These are phyloP conservation scores for Apogon talboti DNA, from an alignment of 2,797 vertebrate species.

Conservation along the genomic window DNA sequence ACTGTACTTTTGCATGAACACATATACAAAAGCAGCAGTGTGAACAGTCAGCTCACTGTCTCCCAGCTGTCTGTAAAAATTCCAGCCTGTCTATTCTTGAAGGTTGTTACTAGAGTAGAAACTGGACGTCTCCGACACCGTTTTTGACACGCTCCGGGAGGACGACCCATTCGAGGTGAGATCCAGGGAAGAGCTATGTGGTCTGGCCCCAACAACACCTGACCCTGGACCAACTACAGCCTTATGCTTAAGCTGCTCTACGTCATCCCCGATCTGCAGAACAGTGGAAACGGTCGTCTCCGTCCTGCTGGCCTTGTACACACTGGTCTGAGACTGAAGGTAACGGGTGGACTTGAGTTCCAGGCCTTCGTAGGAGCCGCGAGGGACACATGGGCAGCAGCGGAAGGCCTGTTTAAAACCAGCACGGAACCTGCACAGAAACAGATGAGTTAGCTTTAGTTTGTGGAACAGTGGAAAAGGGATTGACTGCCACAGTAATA, in stretches of 20 bases:
- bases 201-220: neutral
- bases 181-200: constrained; percentile 85
- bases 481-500: neutral
- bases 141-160: constrained; percentile 91
- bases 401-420: constrained; percentile 93
- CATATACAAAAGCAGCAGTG: constrained; percentile 19
- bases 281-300: constrained; percentile 90
- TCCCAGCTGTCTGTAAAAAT: constrained; percentile 7
- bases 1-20: constrained; percentile 23
- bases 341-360: constrained; percentile 93
- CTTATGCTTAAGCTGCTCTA: constrained; percentile 82
- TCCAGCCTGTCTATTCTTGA: constrained; percentile 68
- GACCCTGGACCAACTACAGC: constrained; percentile 23
- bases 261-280: constrained; percentile 74
- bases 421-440: constrained; percentile 88
- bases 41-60: constrained; percentile 31
- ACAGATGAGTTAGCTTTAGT: neutral
- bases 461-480: neutral
- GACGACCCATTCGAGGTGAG: constrained; percentile 91
- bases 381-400: constrained; percentile 90
- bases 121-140: constrained; percentile 89
- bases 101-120: constrained; percentile 91
- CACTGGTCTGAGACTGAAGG: constrained; percentile 92
- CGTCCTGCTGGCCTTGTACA: constrained; percentile 92
- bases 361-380: constrained; percentile 89